phyloP scores from a whole-genome alignment of 2,113 vertebrate species.

The Mormyrus iriodes region DNA sequence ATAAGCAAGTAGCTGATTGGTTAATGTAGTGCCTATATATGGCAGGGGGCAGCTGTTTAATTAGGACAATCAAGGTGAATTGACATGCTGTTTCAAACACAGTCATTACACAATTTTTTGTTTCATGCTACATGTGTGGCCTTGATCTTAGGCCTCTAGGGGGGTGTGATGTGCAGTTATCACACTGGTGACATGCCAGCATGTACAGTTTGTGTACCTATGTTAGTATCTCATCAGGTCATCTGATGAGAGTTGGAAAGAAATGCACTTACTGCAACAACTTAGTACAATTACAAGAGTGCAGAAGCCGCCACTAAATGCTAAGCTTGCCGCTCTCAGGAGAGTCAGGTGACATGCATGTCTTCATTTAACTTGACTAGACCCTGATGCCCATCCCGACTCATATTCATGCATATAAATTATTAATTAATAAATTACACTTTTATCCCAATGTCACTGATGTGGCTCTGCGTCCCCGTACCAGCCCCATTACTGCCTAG shows the following conservation, averaged over 20 bases:
- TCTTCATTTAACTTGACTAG: background rate
- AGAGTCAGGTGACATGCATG: background rate
- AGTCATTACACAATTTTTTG: background rate
- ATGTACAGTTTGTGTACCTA: background rate
- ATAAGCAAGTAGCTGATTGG: background rate
- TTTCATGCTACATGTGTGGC: background rate
- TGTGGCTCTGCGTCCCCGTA: background rate
- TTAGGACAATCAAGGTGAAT: background rate
- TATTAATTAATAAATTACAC: background rate
- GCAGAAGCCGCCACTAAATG: background rate
- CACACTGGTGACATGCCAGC: background rate
- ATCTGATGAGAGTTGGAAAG: background rate
- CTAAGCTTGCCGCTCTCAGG: background rate
- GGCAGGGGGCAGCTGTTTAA: background rate
- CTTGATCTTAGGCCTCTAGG: background rate
- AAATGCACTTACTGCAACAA: background rate
- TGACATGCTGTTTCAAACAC: background rate
- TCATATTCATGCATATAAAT: background rate
- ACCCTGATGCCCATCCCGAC: background rate
- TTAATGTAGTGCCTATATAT: background rate
- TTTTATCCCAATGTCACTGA: background rate
- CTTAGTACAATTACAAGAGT: background rate
- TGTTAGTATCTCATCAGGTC: background rate
- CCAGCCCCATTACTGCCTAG: background rate
- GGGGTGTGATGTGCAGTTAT: background rate